A percentile compares a stretch with the other conserved stretches of the same genome.
Conservation (phyloP, 1,140 invertebrate genomes). For the Colletes latitarsis region DNA sequence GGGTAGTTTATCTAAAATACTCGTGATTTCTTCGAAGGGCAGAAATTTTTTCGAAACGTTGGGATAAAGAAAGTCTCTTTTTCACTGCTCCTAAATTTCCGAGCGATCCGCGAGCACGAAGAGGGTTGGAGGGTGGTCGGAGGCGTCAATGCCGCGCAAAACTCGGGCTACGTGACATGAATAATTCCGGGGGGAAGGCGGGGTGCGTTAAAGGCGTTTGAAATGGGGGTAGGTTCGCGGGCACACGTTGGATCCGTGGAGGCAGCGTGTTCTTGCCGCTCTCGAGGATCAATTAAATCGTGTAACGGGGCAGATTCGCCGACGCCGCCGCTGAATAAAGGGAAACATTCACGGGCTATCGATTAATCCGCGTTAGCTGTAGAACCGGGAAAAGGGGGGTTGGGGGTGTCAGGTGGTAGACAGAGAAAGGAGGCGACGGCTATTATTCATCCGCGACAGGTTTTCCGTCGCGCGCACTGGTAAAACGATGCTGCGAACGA, state of each 20-base stretch:
- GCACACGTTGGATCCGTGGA: not conserved
- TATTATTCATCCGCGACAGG: conserved; percentile 58
- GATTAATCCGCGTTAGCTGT: conserved; percentile 43
- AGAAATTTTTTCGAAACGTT: too few relatives aligned
- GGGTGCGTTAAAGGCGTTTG: conserved; percentile 45
- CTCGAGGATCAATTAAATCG: conserved; percentile 58
- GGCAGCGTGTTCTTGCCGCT: not conserved
- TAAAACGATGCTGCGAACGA: conserved; percentile 40
- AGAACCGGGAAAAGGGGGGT: not conserved
- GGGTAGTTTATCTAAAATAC: too few relatives aligned
- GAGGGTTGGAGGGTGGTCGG: conserved; percentile 31
- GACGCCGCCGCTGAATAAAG: conserved; percentile 41
- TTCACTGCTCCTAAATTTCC: too few relatives aligned
- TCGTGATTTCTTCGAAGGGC: too few relatives aligned
- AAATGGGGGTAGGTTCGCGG: conserved; percentile 14
- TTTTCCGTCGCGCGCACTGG: conserved; percentile 26
- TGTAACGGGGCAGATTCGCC: conserved; percentile 24
- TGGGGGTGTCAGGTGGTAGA: not conserved
- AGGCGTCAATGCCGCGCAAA: conserved; percentile 67
- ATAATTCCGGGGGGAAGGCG: conserved; percentile 65
- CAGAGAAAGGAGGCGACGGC: not conserved
- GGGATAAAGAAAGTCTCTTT: too few relatives aligned
- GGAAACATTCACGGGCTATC: conserved; percentile 49
- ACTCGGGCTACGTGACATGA: conserved; percentile 74
- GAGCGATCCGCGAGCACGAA: not conserved